phyloP scores from a whole-genome alignment of 2,113 vertebrate species.

The Formicarius rufipectus region DNA sequence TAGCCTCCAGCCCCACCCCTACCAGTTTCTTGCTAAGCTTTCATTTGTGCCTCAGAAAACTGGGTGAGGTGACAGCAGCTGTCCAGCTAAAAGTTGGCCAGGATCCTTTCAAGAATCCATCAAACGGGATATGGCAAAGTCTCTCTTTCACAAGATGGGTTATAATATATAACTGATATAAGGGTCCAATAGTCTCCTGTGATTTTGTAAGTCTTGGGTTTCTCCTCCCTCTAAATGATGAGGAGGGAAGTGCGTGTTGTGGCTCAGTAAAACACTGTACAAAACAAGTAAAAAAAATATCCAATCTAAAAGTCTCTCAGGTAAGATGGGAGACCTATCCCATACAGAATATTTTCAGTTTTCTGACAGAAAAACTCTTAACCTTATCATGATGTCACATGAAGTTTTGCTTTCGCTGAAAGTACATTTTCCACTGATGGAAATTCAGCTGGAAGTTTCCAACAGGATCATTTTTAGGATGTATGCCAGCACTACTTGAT shows the following conservation, averaged over 20 bases:
- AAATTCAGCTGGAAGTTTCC: conserved; percentile 19
- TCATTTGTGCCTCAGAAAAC: not conserved
- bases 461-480: not conserved
- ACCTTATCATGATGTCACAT: not conserved
- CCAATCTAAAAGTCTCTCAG: not conserved
- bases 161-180: not conserved
- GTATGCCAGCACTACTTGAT: not conserved
- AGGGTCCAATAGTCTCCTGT: not conserved
- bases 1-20: not conserved
- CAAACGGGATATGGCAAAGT: not conserved
- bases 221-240: not conserved
- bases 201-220: not conserved
- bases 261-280: not conserved
- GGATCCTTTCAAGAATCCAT: not conserved
- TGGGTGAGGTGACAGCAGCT: not conserved
- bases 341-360: not conserved
- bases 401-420: not conserved
- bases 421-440: not conserved
- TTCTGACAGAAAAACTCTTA: not conserved
- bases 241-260: not conserved
- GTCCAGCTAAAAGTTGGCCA: not conserved
- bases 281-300: not conserved
- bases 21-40: not conserved
- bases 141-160: not conserved
- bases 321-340: not conserved